Evolutionary conservation across 1,140 invertebrate genomes (phyloP), one percentile per base, ranked within the genome.

Genomic region (Leguminivora glycinivorella): DNA sequence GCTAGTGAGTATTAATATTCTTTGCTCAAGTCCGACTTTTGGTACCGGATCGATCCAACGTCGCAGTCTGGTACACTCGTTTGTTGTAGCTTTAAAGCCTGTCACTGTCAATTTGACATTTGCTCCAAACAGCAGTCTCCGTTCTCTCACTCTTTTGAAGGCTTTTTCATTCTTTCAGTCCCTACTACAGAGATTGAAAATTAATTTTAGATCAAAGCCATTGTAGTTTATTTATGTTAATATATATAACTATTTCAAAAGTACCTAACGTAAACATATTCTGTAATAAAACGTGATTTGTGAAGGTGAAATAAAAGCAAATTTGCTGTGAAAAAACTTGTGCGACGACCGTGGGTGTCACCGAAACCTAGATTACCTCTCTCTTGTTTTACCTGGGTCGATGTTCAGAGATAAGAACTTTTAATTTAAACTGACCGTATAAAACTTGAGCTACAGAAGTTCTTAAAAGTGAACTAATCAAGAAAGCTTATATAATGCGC

Each of bases 401-500:
- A 63, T 63, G 31, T 26, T 63, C 5, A 31, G 26, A 34, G 26
- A 63, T 29, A 63, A n/a, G 26, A 63, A 63, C 58, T 63, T 29
- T 31, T 66, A 66, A 22, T 68, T 43, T 68, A 43, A 25, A 40
- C 9, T 68, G 19, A 25, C 40, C 6, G 14, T 43, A 22, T 14
- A 22, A 43, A 31, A 40, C 19, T 17, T 24, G 26, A 6, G 4
- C n/a, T 68, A 12, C 4, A 10, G 14, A 63, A 63, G 58, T 63
- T 26, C 58, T 31, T 19, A 4, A 26, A 26, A 52, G 24, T 29
- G 58, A 26, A 22, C 19, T 68, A 38, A 10, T 19, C 56, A 58
- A 9, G 58, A 43, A 74, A 70, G 70, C 71, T 74, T 74, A 75
- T 31, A 72, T 77, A 77, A 83, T 81, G 76, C 67, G 52, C 69